Evolutionary conservation across 1,140 invertebrate genomes (phyloP).

Genomic region (Drosophila elegans): DNA sequence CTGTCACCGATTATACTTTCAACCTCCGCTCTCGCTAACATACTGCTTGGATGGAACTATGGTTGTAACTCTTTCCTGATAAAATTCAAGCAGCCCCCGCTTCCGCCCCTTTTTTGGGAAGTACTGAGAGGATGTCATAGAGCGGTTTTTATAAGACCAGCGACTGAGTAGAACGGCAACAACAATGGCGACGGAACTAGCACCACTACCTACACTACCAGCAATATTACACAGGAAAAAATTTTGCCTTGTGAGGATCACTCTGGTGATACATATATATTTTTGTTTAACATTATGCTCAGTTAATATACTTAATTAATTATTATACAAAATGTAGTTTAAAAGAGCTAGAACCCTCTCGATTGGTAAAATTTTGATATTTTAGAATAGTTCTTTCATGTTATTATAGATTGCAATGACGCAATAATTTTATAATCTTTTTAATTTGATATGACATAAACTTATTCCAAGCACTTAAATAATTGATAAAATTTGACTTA

Average conservation of each 20-base stretch:
- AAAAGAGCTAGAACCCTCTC: no score
- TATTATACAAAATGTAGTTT: no score
- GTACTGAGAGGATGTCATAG: slow-evolving; percentile 61
- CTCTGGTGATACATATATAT: neutral
- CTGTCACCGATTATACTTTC: slow-evolving; percentile 50
- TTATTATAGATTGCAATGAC: no score
- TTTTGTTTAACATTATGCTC: no score
- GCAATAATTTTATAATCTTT: no score
- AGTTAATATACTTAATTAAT: no score
- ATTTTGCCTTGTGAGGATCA: neutral
- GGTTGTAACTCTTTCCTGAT: slow-evolving; percentile 53
- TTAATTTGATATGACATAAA: no score
- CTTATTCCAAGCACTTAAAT: no score
- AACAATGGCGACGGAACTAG: slow-evolving; percentile 50
- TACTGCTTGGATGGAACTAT: slow-evolving; percentile 5
- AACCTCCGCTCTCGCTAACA: slow-evolving; percentile 12
- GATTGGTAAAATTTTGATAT: no score
- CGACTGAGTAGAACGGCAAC: slow-evolving; percentile 70
- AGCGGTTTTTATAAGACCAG: slow-evolving; percentile 57
- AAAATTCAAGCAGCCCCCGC: slow-evolving; percentile 31
- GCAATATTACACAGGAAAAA: slow-evolving; percentile 8
- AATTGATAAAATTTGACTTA: no score
- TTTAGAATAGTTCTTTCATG: no score
- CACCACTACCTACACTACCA: neutral
- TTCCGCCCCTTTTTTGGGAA: slow-evolving; percentile 7